A percentile compares a stretch with the other conserved stretches of the same genome.
Conservation (phyloP, 1,140 invertebrate genomes). For the Acromyrmex charruanus region DNA sequence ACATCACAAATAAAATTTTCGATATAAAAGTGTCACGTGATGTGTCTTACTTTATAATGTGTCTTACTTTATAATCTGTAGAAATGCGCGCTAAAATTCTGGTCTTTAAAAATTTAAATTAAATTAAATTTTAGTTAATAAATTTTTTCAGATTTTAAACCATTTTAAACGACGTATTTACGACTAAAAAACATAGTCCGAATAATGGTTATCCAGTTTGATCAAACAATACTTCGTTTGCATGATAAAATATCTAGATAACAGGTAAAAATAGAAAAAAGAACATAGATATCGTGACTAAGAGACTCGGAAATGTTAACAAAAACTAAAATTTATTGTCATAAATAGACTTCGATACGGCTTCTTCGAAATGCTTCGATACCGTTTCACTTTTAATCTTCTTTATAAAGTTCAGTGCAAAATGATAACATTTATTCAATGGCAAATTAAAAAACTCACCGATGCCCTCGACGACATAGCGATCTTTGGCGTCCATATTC, state of each 20-base stretch:
- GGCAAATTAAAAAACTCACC: conserved; percentile 72
- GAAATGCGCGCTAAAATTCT: neutral
- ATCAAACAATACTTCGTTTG: neutral
- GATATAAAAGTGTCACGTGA: neutral
- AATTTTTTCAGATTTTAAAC: neutral
- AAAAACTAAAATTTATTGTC: neutral
- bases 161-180: neutral
- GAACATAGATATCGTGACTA: neutral
- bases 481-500: conserved; percentile 83
- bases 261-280: neutral
- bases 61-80: neutral
- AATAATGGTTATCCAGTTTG: neutral
- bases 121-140: neutral
- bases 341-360: neutral
- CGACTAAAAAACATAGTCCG: neutral
- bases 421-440: neutral
- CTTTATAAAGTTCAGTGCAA: neutral
- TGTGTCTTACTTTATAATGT: neutral
- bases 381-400: neutral
- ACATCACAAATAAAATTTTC: neutral
- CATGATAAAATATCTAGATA: neutral
- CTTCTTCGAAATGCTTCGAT: neutral
- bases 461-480: conserved; percentile 80
- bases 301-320: neutral
- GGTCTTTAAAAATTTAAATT: neutral